phyloP scores from a whole-genome alignment of 2,888 invertebrate species.

The Tortricodes alternella region DNA sequence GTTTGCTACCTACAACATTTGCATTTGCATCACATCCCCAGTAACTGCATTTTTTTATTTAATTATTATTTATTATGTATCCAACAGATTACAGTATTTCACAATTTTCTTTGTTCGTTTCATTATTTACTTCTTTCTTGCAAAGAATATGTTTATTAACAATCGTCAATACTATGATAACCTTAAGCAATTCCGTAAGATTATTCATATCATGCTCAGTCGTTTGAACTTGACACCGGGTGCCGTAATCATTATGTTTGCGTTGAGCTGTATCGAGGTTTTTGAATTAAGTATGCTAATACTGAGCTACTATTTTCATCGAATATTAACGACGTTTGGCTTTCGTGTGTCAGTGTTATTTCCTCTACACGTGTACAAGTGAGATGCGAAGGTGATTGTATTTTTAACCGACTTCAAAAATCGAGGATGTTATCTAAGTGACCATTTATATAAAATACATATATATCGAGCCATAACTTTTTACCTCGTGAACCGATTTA shows the following conservation, averaged over 20 bases:
- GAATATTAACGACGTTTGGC: constrained; percentile 30
- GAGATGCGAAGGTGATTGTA: too few species aligned
- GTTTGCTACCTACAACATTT: too few species aligned
- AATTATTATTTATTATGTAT: too few species aligned
- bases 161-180: constrained; percentile 11
- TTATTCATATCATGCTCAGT: constrained; percentile 28
- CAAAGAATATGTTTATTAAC: neutral
- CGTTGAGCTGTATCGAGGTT: constrained; percentile 22
- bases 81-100: too few species aligned
- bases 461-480: too few species aligned
- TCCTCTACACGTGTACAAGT: neutral
- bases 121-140: neutral
- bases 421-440: too few species aligned
- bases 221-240: constrained; percentile 38
- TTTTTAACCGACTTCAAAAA: too few species aligned
- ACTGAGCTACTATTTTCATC: constrained; percentile 17
- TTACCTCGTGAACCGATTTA: too few species aligned
- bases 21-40: too few species aligned
- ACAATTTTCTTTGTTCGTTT: neutral
- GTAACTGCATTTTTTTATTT: too few species aligned
- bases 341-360: constrained; percentile 1
- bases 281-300: constrained; percentile 28
- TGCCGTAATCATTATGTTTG: constrained; percentile 32
- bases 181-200: constrained; percentile 7
- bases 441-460: too few species aligned